Evolutionary conservation across 2,113 vertebrate genomes (phyloP).

Genomic region (Trochalopteron elliotii): DNA sequence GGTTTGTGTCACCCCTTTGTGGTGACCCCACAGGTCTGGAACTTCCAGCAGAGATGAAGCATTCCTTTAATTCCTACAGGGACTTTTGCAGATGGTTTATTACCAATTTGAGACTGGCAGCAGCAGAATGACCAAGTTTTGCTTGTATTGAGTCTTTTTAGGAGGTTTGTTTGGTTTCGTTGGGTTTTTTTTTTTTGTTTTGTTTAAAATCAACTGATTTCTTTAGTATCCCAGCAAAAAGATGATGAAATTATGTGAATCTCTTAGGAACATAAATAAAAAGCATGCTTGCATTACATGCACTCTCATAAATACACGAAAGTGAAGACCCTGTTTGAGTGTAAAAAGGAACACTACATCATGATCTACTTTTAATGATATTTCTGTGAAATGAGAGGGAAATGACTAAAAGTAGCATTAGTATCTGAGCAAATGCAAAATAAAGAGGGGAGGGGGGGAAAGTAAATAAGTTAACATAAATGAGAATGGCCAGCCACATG

Average conservation of each 20-base stretch:
- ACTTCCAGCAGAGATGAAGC: not conserved
- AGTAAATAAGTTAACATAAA: slow-evolving; percentile 11
- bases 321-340: slow-evolving; percentile 42
- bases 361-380: not conserved
- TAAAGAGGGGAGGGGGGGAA: not conserved
- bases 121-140: not conserved
- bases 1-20: not conserved
- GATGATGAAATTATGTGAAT: not conserved
- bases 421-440: slow-evolving; percentile 21
- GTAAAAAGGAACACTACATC: slow-evolving; percentile 49
- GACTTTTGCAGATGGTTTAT: not conserved
- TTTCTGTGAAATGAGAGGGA: not conserved
- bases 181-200: not conserved
- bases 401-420: slow-evolving; percentile 41
- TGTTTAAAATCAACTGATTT: not conserved
- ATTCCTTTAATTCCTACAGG: slow-evolving; percentile 26
- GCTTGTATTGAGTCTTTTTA: not conserved
- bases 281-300: slow-evolving; percentile 50
- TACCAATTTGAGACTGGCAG: not conserved
- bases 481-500: slow-evolving; percentile 77
- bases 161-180: not conserved
- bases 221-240: not conserved
- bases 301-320: not conserved
- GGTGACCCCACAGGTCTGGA: not conserved
- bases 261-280: not conserved